Conservation (phyloP, 2,113 vertebrate genomes). For the Paradoxurus hermaphroditus region DNA sequence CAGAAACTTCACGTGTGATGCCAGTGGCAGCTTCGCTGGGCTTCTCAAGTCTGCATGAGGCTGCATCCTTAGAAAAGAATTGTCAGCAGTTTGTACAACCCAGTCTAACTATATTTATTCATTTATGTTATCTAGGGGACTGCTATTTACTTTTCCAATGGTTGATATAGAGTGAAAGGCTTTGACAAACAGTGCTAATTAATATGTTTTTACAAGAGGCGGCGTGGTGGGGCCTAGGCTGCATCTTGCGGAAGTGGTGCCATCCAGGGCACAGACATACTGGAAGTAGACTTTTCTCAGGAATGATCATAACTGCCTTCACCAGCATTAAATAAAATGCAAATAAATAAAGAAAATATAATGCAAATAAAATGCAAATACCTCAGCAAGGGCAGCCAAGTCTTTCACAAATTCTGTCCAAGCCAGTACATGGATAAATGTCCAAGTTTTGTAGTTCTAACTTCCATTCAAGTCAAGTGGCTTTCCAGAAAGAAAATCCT, state of each 20-base stretch:
- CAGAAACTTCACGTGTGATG: background rate
- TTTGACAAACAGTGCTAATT: conserved; percentile 49
- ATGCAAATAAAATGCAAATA: background rate
- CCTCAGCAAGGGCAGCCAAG: background rate
- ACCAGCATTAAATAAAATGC: no score
- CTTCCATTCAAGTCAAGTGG: background rate
- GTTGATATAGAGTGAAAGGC: background rate
- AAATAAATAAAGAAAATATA: no score
- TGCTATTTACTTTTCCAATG: conserved; percentile 34
- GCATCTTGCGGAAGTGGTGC: background rate
- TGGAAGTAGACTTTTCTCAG: background rate
- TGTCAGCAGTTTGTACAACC: background rate
- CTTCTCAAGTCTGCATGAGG: background rate
- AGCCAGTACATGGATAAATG: background rate
- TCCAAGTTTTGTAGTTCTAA: background rate
- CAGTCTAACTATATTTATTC: conserved; percentile 13
- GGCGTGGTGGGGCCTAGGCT: rapidly evolving
- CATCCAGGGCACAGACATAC: background rate
- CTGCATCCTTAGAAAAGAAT: background rate
- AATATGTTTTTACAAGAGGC: background rate
- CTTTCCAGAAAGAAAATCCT: background rate
- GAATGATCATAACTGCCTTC: background rate
- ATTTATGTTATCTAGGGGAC: conserved; percentile 13
- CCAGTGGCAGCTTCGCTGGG: background rate
- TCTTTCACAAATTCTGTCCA: background rate